Conservation (phyloP, 2,113 vertebrate genomes). For the Salminus brasiliensis region DNA sequence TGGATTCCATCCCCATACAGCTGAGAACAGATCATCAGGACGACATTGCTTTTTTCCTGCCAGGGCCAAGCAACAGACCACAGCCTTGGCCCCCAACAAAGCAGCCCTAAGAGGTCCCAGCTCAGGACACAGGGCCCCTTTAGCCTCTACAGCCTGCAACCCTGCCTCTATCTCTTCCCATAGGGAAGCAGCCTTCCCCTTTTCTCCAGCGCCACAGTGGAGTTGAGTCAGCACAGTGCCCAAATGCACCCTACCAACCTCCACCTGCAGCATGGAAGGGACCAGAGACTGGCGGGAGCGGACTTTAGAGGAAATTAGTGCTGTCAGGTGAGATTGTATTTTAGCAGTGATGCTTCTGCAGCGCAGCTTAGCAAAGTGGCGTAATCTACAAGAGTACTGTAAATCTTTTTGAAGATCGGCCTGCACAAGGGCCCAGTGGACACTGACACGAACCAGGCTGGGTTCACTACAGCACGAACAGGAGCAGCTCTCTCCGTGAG, state of each 20-base stretch:
- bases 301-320: constrained; percentile 46
- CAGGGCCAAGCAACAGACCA: constrained; percentile 65
- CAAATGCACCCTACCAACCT: constrained; percentile 77
- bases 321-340: constrained; percentile 58
- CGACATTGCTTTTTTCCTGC: constrained; percentile 63
- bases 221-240: constrained; percentile 64
- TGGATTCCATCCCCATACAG: constrained; percentile 77
- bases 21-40: constrained; percentile 72
- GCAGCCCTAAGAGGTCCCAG: constrained; percentile 75
- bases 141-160: constrained; percentile 71
- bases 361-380: constrained; percentile 70
- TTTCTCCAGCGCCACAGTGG: constrained; percentile 58
- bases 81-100: constrained; percentile 77
- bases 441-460: constrained; percentile 73
- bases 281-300: not conserved
- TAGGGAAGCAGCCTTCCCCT: constrained; percentile 57
- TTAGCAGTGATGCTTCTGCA: constrained; percentile 62
- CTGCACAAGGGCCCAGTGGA: constrained; percentile 79
- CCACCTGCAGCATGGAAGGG: constrained; percentile 69
- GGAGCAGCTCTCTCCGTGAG: constrained; percentile 70
- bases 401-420: constrained; percentile 59
- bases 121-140: constrained; percentile 54
- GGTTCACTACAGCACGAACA: constrained; percentile 83
- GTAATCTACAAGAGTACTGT: constrained; percentile 51
- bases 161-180: constrained; percentile 78